Evolutionary conservation across 2,113 vertebrate species (phyloP), one percentile per base, ranked within the genome.

Genomic region (Pionites leucogaster): DNA sequence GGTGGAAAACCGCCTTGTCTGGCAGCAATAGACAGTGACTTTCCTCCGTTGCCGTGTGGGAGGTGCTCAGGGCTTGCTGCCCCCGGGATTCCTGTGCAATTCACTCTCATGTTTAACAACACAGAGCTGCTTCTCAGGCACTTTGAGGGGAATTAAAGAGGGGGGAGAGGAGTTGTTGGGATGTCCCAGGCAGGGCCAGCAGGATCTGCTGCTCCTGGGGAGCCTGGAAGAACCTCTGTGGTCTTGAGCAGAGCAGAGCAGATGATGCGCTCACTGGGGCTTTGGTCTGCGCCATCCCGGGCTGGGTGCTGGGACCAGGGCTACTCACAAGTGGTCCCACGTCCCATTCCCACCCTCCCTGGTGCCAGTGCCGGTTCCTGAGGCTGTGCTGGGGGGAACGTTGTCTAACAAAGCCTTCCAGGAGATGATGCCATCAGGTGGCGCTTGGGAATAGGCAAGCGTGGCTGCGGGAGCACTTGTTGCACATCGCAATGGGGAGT

Each of bases 201-300:
- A 68, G 69, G n/a, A 24, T 22, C 53, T 79, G 35, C 35, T 41
- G 17, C 25, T 82, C 41, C 25, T 37, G 75, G 39, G 53, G 10
- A 52, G 47, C 20, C 13, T 10, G 23, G 62, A 41, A 47, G 35
- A 65, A 69, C 49, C 88, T 80, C 9, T 7, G 25, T 42, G 47
- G 2, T 35, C 8, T 69, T 3, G 28, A 82, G 7, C 37, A 17
- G 35, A 80, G 59, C 68, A 65, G 64, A 80, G 59, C 68, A 67
- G 64, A 9, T 0, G 1, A 13, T 0, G 2, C 1, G 4, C 2
- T 47, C 5, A 0, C 57, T 18, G 44, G 42, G 2, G 62, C 74
- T 57, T 29, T 16, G 41, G 5, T 22, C 37, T 52, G 67, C n/a
- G n/a, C 67, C 72, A 8, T 28, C 25, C 78, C 0, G 1, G 23